Conservation (phyloP, 2,888 invertebrate genomes). For the Trachelus tabidus region DNA sequence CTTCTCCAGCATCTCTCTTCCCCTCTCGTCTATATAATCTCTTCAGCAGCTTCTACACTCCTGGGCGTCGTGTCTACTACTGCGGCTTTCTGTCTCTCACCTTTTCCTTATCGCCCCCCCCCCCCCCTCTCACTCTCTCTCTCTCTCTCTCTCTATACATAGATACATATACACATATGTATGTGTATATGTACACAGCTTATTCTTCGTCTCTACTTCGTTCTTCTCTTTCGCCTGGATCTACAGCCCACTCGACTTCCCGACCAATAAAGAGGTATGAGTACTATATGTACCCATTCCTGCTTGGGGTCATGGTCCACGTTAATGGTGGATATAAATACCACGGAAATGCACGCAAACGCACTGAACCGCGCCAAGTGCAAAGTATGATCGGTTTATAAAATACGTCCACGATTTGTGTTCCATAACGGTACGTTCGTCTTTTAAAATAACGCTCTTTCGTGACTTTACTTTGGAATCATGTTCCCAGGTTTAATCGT, state of each 20-base stretch:
- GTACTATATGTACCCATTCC: not conserved
- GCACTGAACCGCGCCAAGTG: not conserved
- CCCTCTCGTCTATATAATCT: slow-evolving; percentile 1
- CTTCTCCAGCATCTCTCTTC: slow-evolving; percentile 7
- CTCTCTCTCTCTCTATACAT: not conserved
- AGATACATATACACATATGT: not conserved
- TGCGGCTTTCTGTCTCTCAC: slow-evolving; percentile 7
- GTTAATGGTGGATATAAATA: slow-evolving; percentile 7
- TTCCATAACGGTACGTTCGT: not conserved
- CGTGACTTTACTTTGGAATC: not conserved
- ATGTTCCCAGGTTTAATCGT: not conserved
- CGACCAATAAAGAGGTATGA: not conserved
- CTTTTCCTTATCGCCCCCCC: slow-evolving; percentile 6
- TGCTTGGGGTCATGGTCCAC: not conserved
- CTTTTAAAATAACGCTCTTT: not conserved
- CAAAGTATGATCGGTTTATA: slow-evolving; percentile 3
- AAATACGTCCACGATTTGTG: not conserved
- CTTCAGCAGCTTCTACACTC: not conserved
- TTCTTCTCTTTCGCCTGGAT: not conserved
- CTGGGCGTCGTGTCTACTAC: not conserved
- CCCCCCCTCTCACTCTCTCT: slow-evolving; percentile 9
- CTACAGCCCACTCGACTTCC: not conserved
- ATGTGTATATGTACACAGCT: not conserved
- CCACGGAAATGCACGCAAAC: not conserved
- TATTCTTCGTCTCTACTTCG: not conserved